Evolutionary conservation across 2,113 vertebrate genomes (phyloP).

Genomic region (human): GRCh38 chr1:62836501-62837000

Average conservation of each 20-base stretch:
- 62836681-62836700: neutral
- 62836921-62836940: slow-evolving; percentile 41
- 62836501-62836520: neutral
- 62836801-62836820: neutral
- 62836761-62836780: slow-evolving; percentile 32
- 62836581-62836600: neutral
- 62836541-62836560: slow-evolving; percentile 3
- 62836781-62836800: slow-evolving; percentile 36
- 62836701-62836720: neutral
- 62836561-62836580: neutral
- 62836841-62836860: neutral
- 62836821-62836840: slow-evolving; percentile 25
- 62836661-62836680: neutral
- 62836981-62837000: slow-evolving; percentile 34
- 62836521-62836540: neutral
- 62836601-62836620: neutral
- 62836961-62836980: neutral
- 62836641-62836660: neutral
- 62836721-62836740: slow-evolving; percentile 29
- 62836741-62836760: slow-evolving; percentile 9
- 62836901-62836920: slow-evolving; percentile 26
- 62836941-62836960: neutral
- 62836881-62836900: slow-evolving; percentile 24
- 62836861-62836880: slow-evolving; percentile 12
- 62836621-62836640: neutral